A percentile compares a stretch with the other conserved stretches of the same genome.
Conservation (phyloP, 2,797 vertebrate genomes). For the Tangara arthus region DNA sequence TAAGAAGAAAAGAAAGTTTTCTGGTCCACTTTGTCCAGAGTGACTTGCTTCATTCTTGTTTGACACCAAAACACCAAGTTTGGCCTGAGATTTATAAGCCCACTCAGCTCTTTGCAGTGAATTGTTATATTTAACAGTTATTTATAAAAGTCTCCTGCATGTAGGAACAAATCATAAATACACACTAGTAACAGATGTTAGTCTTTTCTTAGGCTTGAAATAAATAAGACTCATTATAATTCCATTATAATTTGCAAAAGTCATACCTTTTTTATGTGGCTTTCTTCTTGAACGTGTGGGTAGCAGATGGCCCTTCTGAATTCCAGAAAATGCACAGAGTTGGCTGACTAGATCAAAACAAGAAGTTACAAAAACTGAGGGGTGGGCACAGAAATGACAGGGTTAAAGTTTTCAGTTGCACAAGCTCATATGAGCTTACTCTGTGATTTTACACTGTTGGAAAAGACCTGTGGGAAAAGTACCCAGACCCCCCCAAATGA, state of each 20-base stretch:
- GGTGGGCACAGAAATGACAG: background rate
- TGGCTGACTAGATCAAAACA: background rate
- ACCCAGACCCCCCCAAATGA: background rate
- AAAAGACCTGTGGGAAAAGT: background rate
- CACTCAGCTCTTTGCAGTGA: background rate
- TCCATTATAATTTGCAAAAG: background rate
- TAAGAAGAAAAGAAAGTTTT: background rate
- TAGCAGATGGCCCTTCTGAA: background rate
- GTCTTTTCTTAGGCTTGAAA: background rate
- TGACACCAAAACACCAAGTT: background rate
- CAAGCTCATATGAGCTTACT: background rate
- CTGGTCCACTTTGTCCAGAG: background rate
- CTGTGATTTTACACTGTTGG: background rate
- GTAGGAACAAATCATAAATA: background rate
- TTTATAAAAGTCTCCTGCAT: background rate
- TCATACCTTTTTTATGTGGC: background rate
- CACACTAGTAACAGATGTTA: background rate
- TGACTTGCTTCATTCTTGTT: background rate
- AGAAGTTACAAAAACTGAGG: background rate
- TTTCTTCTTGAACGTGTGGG: background rate
- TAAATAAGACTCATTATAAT: background rate
- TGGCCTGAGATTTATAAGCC: background rate
- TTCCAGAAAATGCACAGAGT: background rate
- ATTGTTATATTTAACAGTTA: background rate
- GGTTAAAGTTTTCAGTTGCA: background rate